A percentile compares a stretch with the other conserved stretches of the same genome.
phyloP scores from a whole-genome alignment of 2,113 vertebrate genomes.

The Notechis scutatus region DNA sequence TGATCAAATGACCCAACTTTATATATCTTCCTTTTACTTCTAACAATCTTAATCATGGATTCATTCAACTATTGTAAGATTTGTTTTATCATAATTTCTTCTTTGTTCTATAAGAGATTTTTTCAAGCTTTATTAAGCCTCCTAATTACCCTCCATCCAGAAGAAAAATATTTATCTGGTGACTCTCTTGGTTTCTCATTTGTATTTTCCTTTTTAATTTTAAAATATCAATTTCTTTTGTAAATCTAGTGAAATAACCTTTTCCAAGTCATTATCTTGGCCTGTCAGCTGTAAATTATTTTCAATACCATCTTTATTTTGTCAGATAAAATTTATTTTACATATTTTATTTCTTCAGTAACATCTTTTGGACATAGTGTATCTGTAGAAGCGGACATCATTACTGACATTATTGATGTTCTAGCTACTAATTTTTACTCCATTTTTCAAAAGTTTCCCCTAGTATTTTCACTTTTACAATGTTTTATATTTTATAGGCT shows the following conservation, averaged over 20 bases:
- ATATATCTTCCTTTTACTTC: background rate
- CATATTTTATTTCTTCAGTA: background rate
- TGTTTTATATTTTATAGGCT: background rate
- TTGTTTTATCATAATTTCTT: background rate
- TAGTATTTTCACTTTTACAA: background rate
- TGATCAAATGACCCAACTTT: background rate
- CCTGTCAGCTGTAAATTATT: background rate
- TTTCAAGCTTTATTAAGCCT: background rate
- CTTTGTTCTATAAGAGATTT: background rate
- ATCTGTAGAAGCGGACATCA: background rate
- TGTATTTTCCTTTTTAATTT: background rate
- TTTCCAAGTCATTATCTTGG: background rate
- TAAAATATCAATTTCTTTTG: background rate
- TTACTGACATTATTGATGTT: background rate
- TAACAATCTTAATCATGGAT: background rate
- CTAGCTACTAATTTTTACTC: background rate
- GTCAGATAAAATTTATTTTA: background rate
- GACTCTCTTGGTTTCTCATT: background rate
- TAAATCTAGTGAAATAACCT: background rate
- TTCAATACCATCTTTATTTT: background rate
- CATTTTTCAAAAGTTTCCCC: background rate
- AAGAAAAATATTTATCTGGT: background rate
- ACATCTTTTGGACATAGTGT: background rate
- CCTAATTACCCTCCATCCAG: background rate
- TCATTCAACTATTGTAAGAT: background rate